Evolutionary conservation across 2,888 invertebrate genomes (phyloP), one percentile per base, ranked within the genome.

Genomic region (Epinotia demarniana): DNA sequence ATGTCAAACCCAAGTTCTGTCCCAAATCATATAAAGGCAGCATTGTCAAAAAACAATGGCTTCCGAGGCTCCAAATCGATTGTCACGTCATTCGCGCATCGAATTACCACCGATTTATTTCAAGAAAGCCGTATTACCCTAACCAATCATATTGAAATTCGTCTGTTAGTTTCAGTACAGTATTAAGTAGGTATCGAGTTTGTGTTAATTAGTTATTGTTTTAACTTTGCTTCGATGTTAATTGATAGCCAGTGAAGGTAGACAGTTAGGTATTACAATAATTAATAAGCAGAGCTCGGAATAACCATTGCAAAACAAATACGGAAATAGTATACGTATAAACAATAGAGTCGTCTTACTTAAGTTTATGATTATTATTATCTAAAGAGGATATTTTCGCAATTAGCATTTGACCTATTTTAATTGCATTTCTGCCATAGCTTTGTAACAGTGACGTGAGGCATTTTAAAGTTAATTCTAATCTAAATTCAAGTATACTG

Each of bases 21-120:
- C 66, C 53, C 53, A n/a, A 6, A 27, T 53, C 79, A 72, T 74
- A 61, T 67, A 73, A 67, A 78, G 81, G 81, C 80, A 74, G 72
- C 73, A 76, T 71, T 77, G 77, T 77, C 78, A 77, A 76, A 69
- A 70, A 64, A 87, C 86, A 87, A 87, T 86, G 82, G 81, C 84
- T 82, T 78, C 85, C 80, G 84, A 78, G 81, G 80, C 77, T 66
- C 77, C 49, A 80, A 80, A 84, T 82, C 83, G 80, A 84, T 82
- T 82, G 80, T 78, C 71, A 82, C 82, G 78, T 79, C 81, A 83
- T 82, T 81, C 66, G 53, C 53, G 39, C 27, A 43, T 58, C 67
- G 75, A 55, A 75, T 75, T 71, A 72, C 53, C 62, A 67, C 57
- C 71, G 67, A 67, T 72, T 71, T 46, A 57, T 63, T 23, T 46